A percentile compares a stretch with the other conserved stretches of the same genome.
Conservation (phyloP, 1,140 invertebrate species). For the Gonioctena quinquepunctata region DNA sequence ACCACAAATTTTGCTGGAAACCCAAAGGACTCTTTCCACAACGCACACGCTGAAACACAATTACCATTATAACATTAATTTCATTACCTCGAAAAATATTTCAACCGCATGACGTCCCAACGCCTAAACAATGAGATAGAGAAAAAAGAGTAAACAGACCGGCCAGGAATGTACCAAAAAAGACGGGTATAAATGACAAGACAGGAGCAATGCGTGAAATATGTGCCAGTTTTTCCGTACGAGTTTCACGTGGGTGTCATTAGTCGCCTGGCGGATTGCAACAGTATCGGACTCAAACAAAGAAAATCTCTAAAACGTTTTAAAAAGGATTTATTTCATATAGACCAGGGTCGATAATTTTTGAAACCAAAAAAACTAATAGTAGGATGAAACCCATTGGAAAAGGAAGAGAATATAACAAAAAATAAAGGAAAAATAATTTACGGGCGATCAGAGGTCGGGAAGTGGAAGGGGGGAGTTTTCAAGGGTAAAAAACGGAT, state of each 20-base stretch:
- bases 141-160: neutral
- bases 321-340: too few species aligned
- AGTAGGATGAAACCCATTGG: too few species aligned
- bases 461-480: too few species aligned
- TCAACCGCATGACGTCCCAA: neutral
- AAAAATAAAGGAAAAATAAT: too few species aligned
- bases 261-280: slow-evolving; percentile 23
- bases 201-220: slow-evolving; percentile 33
- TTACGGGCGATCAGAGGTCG: too few species aligned
- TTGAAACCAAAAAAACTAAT: too few species aligned
- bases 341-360: too few species aligned
- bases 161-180: neutral
- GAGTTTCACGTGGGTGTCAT: slow-evolving; percentile 39
- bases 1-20: too few species aligned
- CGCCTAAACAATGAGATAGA: neutral
- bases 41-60: neutral
- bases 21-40: neutral
- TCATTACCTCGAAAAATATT: neutral
- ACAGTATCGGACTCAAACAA: neutral
- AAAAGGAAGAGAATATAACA: too few species aligned
- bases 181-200: slow-evolving; percentile 30
- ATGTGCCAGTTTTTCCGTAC: slow-evolving; percentile 29
- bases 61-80: neutral
- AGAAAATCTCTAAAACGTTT: too few species aligned
- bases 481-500: too few species aligned